Evolutionary conservation across 2,888 invertebrate species (phyloP).

Genomic region (Cheilosia vernalis): DNA sequence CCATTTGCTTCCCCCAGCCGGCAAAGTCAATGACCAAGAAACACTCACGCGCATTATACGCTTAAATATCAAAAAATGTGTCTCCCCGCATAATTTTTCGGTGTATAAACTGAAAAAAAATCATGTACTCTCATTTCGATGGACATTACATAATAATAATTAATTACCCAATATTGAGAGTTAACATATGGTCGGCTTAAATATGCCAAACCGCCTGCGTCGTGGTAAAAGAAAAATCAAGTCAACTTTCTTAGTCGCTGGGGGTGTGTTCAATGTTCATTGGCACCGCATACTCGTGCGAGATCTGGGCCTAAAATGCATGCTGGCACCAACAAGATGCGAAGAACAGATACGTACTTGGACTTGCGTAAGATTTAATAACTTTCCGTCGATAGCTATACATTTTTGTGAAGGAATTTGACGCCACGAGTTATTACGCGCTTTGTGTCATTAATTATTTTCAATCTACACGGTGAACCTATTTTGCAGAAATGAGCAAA

Average conservation of each 20-base stretch:
- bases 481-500: background rate
- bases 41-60: background rate
- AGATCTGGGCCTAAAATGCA: constrained; percentile 12
- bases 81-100: background rate
- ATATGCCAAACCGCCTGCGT: constrained; percentile 3
- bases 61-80: background rate
- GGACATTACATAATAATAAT: constrained; percentile 57
- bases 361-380: constrained; percentile 53
- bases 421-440: constrained; percentile 35
- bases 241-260: constrained; percentile 1
- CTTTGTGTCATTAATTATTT: constrained; percentile 43
- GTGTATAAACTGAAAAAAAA: background rate
- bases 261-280: constrained; percentile 23
- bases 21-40: constrained; percentile 3
- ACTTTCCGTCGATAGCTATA: constrained; percentile 24
- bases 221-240: background rate
- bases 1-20: background rate
- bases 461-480: background rate
- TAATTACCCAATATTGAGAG: constrained; percentile 50
- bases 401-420: constrained; percentile 39
- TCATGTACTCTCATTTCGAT: constrained; percentile 24
- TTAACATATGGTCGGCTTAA: constrained; percentile 57
- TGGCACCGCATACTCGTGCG: constrained; percentile 1
- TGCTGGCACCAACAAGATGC: constrained; percentile 35
- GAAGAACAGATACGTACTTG: constrained; percentile 47